phyloP scores from a whole-genome alignment of 2,888 invertebrate species.

The Acanthopleura granulata region DNA sequence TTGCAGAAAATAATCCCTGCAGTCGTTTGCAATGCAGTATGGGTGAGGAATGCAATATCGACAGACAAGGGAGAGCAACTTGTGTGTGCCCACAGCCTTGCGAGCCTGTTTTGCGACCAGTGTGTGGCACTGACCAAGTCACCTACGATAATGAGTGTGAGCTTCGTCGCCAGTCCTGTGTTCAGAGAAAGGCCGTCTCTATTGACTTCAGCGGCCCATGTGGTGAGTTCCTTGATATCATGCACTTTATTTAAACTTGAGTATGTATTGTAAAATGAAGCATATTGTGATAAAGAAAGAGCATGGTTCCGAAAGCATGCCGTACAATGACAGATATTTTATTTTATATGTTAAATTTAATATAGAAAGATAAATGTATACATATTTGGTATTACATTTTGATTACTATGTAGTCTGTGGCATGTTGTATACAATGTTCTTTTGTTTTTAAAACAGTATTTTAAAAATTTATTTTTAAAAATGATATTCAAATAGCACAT shows the following conservation, averaged over 20 bases:
- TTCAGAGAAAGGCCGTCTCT: slow-evolving; percentile 79
- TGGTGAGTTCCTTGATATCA: slow-evolving; percentile 76
- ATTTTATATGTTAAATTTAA: no score
- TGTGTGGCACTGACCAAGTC: slow-evolving; percentile 74
- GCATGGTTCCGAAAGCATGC: background rate
- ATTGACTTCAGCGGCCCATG: slow-evolving; percentile 87
- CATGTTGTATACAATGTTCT: no score
- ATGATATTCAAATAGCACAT: no score
- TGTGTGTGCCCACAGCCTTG: slow-evolving; percentile 90
- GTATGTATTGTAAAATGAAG: slow-evolving; percentile 4
- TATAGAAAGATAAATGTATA: no score
- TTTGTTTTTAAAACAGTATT: no score
- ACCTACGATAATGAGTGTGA: slow-evolving; percentile 84
- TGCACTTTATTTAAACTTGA: background rate
- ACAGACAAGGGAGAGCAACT: slow-evolving; percentile 84
- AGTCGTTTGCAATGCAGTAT: slow-evolving; percentile 81
- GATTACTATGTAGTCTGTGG: no score
- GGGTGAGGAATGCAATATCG: slow-evolving; percentile 85
- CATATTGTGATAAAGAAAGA: background rate
- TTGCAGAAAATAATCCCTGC: slow-evolving; percentile 86
- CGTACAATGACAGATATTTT: no score
- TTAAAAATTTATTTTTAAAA: no score
- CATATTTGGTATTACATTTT: no score
- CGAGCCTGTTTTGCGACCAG: slow-evolving; percentile 76
- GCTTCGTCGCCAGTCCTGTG: slow-evolving; percentile 79